Base-by-base conservation (phyloP, 1,140 invertebrate species). In the Pinna nobilis region DNA sequence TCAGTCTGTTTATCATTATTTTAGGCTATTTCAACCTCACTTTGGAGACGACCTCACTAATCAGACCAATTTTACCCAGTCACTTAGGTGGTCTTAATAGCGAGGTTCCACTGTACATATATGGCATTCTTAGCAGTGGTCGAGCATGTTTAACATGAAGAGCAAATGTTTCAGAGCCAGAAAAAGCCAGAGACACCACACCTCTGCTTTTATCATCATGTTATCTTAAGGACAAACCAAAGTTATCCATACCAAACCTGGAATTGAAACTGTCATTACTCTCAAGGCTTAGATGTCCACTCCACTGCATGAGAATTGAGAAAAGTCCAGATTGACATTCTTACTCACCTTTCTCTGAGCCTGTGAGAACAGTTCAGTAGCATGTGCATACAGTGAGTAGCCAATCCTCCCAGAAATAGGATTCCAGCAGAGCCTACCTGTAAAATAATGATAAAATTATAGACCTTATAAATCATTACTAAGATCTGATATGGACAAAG, bases 361-460 rank as follows among this genome's bases (percentile, higher is more conserved):
- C 73, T 67, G 20, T 72, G 75, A 30, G 74, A 78, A 65, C 76
- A 82, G 30, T 80, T 82, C 15, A 86, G 70, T 28, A 86, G 65
- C 18, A 82, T 55, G 28, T 85, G 82, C 84, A 86, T 86, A 63
- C 84, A 84, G 53, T 86, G 82, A 35, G 69, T 73, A 28, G 84
- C 82, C 49, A 86, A 78, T 4, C 71, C 35, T 33, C 84, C 85
- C 11, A 85, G 70, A 6, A 84, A 9, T 37, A 86, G 51, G 30
- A 86, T 66, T 1, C 81, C 79, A 23, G 61, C 63, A 23, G 76
- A 69, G 15, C 85, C 83, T 35, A 79, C 50, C 85, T 87, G 59
- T 18, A 81, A 81, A 7, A 13, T 6, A 32, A 30, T 15, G n/a
- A 63, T 35, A 18, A 55, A 11, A 23, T n/a, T 18, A 44, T 30